Evolutionary conservation across 2,113 vertebrate genomes (phyloP), one percentile per base, ranked within the genome.

Genomic region (Sprattus sprattus): DNA sequence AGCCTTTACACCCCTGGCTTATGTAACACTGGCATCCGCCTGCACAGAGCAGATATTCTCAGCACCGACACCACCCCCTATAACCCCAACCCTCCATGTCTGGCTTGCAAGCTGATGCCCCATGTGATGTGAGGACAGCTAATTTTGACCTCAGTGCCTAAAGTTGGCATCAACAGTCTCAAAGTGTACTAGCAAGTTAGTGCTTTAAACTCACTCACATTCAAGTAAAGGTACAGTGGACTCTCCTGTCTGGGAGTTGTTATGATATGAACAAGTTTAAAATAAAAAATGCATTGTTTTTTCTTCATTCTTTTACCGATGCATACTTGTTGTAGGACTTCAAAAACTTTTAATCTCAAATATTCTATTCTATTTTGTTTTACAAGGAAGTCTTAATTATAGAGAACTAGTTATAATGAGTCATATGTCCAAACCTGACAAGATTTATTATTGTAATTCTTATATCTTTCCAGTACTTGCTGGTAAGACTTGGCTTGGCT

Each of bases 121-220:
- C 78, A 75, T 84, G 54, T 54, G 78, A 84, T 84, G 44, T 32
- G 47, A 85, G 84, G 32, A 85, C 83, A 84, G 71, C 71, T 78
- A 78, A 78, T 78, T 78, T 78, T 78, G 71, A 39, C 28, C 15
- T 15, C 25, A 78, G 71, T 13, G 71, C 3, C 71, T 78, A 39
- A 78, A 16, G 71, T 78, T 78, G 13, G 71, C 32, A 4, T 16
- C 71, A 78, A 32, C 32, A 78, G 71, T 3, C 71, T 71, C 28
- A 32, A 39, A 39, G 71, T 1, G 13, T 78, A 71, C 2, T 71
- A 39, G 71, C 71, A 78, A 16, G 25, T 78, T 78, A 39, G 71
- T 0, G 4, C 71, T 16, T 39, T 18, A 32, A 32, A 13, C 3
- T 39, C 5, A 16, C 4, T 52, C 20, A 16, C 6, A 18, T 4